phyloP scores from a whole-genome alignment of 2,888 invertebrate genomes.

The Herminia tarsipennalis region DNA sequence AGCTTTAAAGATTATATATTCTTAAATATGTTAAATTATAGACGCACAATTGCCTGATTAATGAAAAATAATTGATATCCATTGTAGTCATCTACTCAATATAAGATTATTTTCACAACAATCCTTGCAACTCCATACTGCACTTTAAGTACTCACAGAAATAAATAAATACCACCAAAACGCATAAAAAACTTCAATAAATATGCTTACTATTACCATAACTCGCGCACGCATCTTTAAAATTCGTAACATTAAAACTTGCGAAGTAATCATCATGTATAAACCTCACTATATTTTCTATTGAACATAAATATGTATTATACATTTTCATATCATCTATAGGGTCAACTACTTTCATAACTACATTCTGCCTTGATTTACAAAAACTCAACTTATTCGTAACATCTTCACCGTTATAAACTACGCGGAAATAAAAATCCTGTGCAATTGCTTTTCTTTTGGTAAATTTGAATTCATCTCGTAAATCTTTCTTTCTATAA shows the following conservation, averaged over 20 bases:
- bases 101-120: no score
- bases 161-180: constrained; percentile 20
- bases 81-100: no score
- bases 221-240: constrained; percentile 91
- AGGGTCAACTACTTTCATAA: constrained; percentile 74
- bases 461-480: constrained; percentile 82
- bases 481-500: constrained; percentile 87
- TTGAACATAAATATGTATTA: constrained; percentile 90
- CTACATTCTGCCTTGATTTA: constrained; percentile 84
- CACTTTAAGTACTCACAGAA: constrained; percentile 16
- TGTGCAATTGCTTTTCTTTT: constrained; percentile 85
- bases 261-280: constrained; percentile 95
- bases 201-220: constrained; percentile 63
- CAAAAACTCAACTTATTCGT: constrained; percentile 94
- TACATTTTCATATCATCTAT: constrained; percentile 65
- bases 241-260: constrained; percentile 94
- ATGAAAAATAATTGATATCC: no score
- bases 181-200: constrained; percentile 44
- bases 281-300: constrained; percentile 94
- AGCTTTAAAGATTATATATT: no score
- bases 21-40: no score
- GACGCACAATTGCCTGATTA: no score
- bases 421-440: constrained; percentile 92
- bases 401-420: constrained; percentile 95
- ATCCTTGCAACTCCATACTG: background rate